Evolutionary conservation across 2,113 vertebrate genomes (phyloP), one percentile per base, ranked within the genome.

Genomic region (Euleptes europaea): DNA sequence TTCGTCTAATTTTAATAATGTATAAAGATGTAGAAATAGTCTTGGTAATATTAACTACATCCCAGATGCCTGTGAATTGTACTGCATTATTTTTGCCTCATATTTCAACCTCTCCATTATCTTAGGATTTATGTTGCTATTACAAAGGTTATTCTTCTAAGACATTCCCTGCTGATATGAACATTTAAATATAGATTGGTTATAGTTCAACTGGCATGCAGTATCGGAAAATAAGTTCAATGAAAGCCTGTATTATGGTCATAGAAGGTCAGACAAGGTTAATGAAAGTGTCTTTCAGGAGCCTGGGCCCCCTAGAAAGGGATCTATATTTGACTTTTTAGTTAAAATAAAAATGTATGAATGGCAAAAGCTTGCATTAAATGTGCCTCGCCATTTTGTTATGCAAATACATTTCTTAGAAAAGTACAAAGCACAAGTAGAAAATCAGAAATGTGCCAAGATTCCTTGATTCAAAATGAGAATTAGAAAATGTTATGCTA

Each of bases 131-230:
- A 83, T 84, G 47, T 51, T 66, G 73, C n/a, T 78, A 63, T 92
- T 87, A 79, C 82, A 87, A 80, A 93, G 79, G n/a, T 57, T 83
- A 82, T 88, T 93, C 85, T 91, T 93, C 86, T 91, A 91, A 93
- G 86, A 84, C 73, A 86, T 84, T 92, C 86, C 65, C 88, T 80
- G 70, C 75, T 91, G 83, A 91, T 85, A 83, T 74, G 74, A 86
- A 84, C 51, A 74, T 81, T 88, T 86, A 91, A 84, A 91, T 94
- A 92, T 90, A 88, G 14, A 9, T 89, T 90, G 17, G 13, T 93
- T 75, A 71, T 89, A 49, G 87, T 21, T 66, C 88, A 57, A 35
- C 26, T 86, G 88, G 92, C 77, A 51, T 65, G 5, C n/a, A 65
- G 78, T 60, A 47, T 86, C 88, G 88, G 86, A 82, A 82, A 88